Conservation (phyloP, 2,888 invertebrate genomes). For the Oligia latruncula region DNA sequence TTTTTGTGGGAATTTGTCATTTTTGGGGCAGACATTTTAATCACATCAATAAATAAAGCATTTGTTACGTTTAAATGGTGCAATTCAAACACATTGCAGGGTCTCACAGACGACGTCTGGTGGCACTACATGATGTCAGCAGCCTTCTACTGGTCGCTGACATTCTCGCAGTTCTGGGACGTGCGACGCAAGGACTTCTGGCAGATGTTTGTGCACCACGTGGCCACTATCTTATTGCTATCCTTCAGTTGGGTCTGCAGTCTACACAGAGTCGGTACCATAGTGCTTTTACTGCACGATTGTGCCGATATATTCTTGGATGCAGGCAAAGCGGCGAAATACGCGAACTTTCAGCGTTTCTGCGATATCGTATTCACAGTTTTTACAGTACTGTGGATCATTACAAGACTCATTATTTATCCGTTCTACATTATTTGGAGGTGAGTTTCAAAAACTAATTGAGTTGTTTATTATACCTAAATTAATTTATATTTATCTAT, state of each 20-base stretch:
- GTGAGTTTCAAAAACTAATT: slow-evolving; percentile 80
- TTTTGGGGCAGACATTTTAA: no score
- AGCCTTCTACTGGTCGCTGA: slow-evolving; percentile 98
- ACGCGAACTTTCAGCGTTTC: slow-evolving; percentile 96
- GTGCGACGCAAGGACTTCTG: slow-evolving; percentile 98
- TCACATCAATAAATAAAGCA: no score
- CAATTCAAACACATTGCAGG: slow-evolving; percentile 87
- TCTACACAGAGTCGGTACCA: slow-evolving; percentile 96
- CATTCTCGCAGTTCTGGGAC: slow-evolving; percentile 98
- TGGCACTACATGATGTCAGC: slow-evolving; percentile 99
- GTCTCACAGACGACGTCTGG: slow-evolving; percentile 95
- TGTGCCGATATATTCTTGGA: slow-evolving; percentile 97
- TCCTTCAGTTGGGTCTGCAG: slow-evolving; percentile 98
- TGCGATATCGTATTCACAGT: slow-evolving; percentile 97
- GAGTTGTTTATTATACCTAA: no score
- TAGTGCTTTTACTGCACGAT: slow-evolving; percentile 96
- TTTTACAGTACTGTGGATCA: slow-evolving; percentile 97
- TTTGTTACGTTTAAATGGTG: background rate
- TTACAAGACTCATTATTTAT: slow-evolving; percentile 96
- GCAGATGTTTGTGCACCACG: slow-evolving; percentile 99
- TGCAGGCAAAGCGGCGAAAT: slow-evolving; percentile 98
- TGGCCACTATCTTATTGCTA: slow-evolving; percentile 97
- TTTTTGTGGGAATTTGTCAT: background rate
- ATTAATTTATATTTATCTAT: background rate
- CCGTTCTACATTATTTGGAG: slow-evolving; percentile 97